Base-by-base conservation (phyloP, 2,888 invertebrate species). In the Malthinus flaveolus region DNA sequence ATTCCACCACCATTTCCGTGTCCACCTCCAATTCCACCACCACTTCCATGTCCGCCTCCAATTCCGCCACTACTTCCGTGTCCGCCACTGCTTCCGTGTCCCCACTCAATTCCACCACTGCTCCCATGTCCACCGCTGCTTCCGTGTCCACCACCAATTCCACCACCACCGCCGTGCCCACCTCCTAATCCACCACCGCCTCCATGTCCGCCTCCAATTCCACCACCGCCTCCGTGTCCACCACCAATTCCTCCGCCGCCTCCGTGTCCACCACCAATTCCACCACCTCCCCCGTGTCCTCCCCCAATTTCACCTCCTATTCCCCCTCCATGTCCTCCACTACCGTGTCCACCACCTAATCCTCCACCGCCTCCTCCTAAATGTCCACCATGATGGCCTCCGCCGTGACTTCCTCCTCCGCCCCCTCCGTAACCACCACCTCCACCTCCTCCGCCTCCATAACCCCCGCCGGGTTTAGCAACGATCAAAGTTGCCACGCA, bases 351-450 rank as follows among this genome's bases (percentile, higher is more conserved):
- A 1, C 51, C 51, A 7, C 42, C 39, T 7, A 37, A 49, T 11
- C 34, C 51, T 36, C 32, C 32, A 13, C 47, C 42, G 4, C 33
- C 32, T 11, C 45, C 35, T n/a, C 12, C 12, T 7, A 45, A 39
- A 11, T 49, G 32, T 1, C 54, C 45, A n/a, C 49, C 51, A 51
- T 47, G 45, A 49, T 15, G 36, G 9, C 50, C 47, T 15, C 32
- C 50, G 32, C 36, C 60, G 49, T 46, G 49, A 37, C 45, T n/a
- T 4, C 36, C 33, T 9, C 35, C 35, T 0, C 46, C 53, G 5
- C 56, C 56, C 13, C 35, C 49, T n/a, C 37, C 32, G 10, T 12
- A 32, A 8, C 33, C 32, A 23, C 45, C 35, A 11, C 12, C 12
- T 7, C 45, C 12, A 8, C 36, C 33, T 9, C 35, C 35, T 0